Conservation (phyloP, 2,888 invertebrate genomes). For the Heliconius ismenius region DNA sequence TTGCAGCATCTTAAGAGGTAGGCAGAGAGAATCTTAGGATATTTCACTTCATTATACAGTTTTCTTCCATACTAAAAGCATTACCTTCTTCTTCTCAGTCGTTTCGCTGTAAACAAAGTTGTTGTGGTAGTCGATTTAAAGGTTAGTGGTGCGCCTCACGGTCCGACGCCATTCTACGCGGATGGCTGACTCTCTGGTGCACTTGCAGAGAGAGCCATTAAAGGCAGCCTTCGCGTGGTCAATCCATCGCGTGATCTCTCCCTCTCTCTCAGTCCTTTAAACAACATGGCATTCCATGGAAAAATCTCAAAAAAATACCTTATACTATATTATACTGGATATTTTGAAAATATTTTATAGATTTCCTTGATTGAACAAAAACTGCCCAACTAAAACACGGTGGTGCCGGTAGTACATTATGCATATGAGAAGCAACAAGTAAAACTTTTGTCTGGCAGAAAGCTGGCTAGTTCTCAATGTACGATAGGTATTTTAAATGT, state of each 20-base stretch:
- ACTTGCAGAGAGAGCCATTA: no score
- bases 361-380: not conserved
- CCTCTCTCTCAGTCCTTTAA: no score
- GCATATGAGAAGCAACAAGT: constrained; percentile 19
- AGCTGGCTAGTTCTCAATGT: constrained; percentile 1
- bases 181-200: no score
- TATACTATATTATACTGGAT: no score
- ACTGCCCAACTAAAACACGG: not conserved
- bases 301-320: no score
- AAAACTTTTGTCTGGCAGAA: constrained; percentile 3
- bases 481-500: not conserved
- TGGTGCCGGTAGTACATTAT: not conserved
- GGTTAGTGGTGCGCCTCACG: no score
- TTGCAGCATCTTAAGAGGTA: not conserved
- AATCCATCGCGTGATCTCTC: no score
- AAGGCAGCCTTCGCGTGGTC: no score
- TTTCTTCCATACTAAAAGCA: not conserved
- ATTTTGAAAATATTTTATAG: not conserved
- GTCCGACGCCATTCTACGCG: no score
- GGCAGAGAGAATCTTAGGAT: not conserved
- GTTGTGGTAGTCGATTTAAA: no score
- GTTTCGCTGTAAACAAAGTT: not conserved
- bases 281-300: no score
- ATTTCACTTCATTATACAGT: not conserved
- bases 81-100: not conserved